These are phyloP conservation scores for Dynastes hyllus DNA, from an alignment of 2,888 invertebrate species.

Conservation along the genomic window DNA sequence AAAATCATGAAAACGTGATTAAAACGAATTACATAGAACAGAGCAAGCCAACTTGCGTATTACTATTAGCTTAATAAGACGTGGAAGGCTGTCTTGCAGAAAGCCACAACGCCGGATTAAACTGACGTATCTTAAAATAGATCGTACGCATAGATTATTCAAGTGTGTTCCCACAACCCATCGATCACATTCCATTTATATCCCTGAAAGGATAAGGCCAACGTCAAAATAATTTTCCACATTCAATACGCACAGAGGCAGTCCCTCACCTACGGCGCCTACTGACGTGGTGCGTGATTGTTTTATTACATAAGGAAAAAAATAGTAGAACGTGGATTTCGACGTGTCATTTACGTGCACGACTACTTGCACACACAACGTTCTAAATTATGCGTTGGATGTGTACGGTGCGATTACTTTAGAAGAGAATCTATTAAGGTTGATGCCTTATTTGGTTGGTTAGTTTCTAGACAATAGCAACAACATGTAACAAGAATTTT, in stretches of 20 bases:
- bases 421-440: neutral
- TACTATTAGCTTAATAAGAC: slow-evolving; percentile 20
- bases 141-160: slow-evolving; percentile 35
- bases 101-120: slow-evolving; percentile 24
- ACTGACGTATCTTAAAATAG: slow-evolving; percentile 44
- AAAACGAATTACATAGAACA: neutral
- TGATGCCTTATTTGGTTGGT: no score
- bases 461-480: no score
- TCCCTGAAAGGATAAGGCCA: slow-evolving; percentile 33
- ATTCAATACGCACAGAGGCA: slow-evolving; percentile 12
- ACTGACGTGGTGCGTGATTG: slow-evolving; percentile 27
- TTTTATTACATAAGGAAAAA: slow-evolving; percentile 25
- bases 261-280: slow-evolving; percentile 25
- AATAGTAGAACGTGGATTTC: slow-evolving; percentile 3
- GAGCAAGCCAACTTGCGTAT: neutral
- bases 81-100: slow-evolving; percentile 29
- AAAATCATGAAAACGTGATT: slow-evolving; percentile 8
- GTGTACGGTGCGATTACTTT: neutral
- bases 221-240: slow-evolving; percentile 47
- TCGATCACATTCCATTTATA: slow-evolving; percentile 44
- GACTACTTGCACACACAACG: neutral
- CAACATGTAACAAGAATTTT: no score
- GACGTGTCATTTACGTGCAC: slow-evolving; percentile 8
- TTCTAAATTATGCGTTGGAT: neutral
- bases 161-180: slow-evolving; percentile 33